These are phyloP conservation scores for Lepilemur septentrionalis DNA, from an alignment of 2,797 vertebrate genomes.

Conservation along the genomic window DNA sequence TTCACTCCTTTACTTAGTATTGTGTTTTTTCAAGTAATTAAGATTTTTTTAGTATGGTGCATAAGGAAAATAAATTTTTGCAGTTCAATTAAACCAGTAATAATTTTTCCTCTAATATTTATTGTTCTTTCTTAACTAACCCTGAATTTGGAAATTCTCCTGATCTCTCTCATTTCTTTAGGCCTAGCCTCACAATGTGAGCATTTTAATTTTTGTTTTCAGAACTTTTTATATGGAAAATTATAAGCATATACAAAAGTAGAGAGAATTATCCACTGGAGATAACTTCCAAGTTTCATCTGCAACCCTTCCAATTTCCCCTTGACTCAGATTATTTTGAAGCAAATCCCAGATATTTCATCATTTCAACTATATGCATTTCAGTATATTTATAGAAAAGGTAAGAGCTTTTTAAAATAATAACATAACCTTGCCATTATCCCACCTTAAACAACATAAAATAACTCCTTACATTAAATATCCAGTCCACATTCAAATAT, in stretches of 20 bases:
- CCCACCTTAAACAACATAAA: background rate
- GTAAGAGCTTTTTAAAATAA: background rate
- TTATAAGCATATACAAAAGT: background rate
- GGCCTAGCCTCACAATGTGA: background rate
- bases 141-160: background rate
- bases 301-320: background rate
- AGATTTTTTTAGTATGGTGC: background rate
- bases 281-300: constrained; percentile 3
- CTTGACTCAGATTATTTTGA: background rate
- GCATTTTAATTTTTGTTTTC: background rate
- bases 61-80: background rate
- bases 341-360: background rate
- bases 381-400: background rate
- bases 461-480: background rate
- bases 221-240: constrained; percentile 21
- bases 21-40: background rate
- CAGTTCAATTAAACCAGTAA: background rate
- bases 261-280: background rate
- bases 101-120: background rate
- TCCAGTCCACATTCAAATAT: background rate
- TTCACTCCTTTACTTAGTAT: constrained; percentile 12
- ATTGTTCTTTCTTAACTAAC: constrained; percentile 6
- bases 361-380: background rate
- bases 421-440: background rate
- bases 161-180: background rate